phyloP scores from a whole-genome alignment of 2,113 vertebrate species.

The Ploceus nigricollis region DNA sequence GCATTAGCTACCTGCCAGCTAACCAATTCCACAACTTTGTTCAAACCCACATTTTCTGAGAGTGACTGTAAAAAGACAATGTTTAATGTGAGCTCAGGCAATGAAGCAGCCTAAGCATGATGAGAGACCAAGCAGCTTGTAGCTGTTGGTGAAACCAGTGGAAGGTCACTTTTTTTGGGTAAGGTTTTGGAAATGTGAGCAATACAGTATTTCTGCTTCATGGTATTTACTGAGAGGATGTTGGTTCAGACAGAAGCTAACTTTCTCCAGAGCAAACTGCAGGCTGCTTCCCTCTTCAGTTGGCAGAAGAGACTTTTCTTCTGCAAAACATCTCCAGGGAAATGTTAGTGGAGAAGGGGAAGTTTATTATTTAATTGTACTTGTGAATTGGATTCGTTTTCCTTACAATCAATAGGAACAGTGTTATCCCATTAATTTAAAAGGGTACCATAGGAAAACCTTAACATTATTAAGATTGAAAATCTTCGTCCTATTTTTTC shows the following conservation, averaged over 20 bases:
- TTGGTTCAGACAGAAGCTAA: slow-evolving; percentile 63
- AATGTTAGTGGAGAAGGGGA: not conserved
- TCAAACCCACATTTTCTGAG: not conserved
- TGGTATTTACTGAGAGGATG: slow-evolving; percentile 8
- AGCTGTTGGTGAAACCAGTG: not conserved
- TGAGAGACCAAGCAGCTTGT: not conserved
- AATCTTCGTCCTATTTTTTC: not conserved
- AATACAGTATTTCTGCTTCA: slow-evolving; percentile 9
- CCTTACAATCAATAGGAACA: not conserved
- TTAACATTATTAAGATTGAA: not conserved
- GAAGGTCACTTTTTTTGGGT: slow-evolving; percentile 3
- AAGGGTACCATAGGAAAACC: not conserved
- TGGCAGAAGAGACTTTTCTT: slow-evolving; percentile 60
- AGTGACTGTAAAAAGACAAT: not conserved
- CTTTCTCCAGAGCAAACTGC: slow-evolving; percentile 42
- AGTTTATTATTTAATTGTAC: not conserved
- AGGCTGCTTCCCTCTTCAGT: slow-evolving; percentile 59
- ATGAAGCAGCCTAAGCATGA: not conserved
- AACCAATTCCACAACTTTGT: slow-evolving; percentile 40
- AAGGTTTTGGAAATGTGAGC: not conserved
- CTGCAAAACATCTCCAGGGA: not conserved
- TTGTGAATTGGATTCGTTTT: not conserved
- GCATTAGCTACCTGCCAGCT: slow-evolving; percentile 36
- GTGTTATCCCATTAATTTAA: not conserved
- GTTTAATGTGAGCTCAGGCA: slow-evolving; percentile 20